Evolutionary conservation across 2,888 invertebrate species (phyloP).

Genomic region (Megaustenia siamemsis): DNA sequence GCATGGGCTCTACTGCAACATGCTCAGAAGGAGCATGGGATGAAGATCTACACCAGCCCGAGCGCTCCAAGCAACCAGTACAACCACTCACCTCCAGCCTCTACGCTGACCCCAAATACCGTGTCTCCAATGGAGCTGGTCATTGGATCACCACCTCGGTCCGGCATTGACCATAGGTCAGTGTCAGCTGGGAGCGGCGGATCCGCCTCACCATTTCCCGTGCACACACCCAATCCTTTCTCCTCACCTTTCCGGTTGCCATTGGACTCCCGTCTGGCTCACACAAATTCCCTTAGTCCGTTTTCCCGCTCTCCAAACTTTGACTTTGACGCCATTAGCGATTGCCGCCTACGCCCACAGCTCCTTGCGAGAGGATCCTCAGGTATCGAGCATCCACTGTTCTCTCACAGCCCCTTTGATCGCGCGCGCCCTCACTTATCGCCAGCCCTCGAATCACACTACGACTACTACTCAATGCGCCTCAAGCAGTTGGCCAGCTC

Average conservation of each 20-base stretch:
- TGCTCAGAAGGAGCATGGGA: conserved; percentile 94
- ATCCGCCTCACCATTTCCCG: conserved; percentile 63
- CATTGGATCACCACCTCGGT: conserved; percentile 49
- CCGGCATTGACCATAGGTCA: conserved; percentile 54
- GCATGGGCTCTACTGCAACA: conserved; percentile 97
- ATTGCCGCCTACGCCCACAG: conserved; percentile 63
- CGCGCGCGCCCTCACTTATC: conserved; percentile 54
- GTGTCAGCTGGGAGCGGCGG: conserved; percentile 81
- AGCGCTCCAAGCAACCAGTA: conserved; percentile 54
- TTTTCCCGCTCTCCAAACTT: conserved; percentile 87
- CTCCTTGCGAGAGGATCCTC: conserved; percentile 28
- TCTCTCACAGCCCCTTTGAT: conserved; percentile 67
- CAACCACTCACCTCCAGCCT: conserved; percentile 43
- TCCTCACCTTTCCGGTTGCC: conserved; percentile 81
- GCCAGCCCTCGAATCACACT: conserved; percentile 55
- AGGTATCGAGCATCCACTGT: conserved; percentile 78
- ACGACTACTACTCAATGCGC: conserved; percentile 99
- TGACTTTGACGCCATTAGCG: conserved; percentile 86
- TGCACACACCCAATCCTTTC: conserved; percentile 59
- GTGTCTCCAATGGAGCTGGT: conserved; percentile 50
- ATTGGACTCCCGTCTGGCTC: conserved; percentile 62
- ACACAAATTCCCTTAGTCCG: conserved; percentile 77
- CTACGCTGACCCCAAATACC: conserved; percentile 15
- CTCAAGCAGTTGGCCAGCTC: conserved; percentile 96
- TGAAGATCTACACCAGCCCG: conserved; percentile 88